Conservation (phyloP, 2,888 invertebrate genomes). For the Hyposoter dolosus region DNA sequence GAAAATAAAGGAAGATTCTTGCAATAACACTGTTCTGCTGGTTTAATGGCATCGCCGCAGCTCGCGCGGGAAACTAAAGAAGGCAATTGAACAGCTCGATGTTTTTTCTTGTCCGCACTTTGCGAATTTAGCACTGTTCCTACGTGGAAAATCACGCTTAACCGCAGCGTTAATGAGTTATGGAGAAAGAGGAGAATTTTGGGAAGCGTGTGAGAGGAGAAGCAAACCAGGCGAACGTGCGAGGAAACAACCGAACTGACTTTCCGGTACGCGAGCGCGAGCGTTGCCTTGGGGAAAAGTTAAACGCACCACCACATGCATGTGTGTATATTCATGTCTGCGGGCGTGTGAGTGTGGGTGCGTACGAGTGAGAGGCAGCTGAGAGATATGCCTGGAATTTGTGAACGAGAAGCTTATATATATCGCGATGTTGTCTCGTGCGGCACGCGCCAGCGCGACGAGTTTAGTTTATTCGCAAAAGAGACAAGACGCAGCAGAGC, state of each 20-base stretch:
- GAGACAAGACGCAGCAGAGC: neutral
- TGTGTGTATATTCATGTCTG: constrained; percentile 5
- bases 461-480: constrained; percentile 58
- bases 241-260: constrained; percentile 18
- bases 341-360: neutral
- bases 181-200: constrained; percentile 12
- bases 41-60: neutral
- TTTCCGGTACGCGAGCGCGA: constrained; percentile 31
- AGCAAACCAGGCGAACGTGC: constrained; percentile 26
- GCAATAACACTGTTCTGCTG: neutral
- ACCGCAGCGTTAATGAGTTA: constrained; percentile 59
- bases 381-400: constrained; percentile 58
- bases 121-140: constrained; percentile 9
- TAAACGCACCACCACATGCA: constrained; percentile 20
- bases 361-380: neutral
- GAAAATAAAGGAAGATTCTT: neutral
- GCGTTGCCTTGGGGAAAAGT: constrained; percentile 35
- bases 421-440: constrained; percentile 47
- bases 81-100: neutral
- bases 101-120: neutral
- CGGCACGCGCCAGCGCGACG: constrained; percentile 46
- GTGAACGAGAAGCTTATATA: constrained; percentile 51
- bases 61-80: neutral
- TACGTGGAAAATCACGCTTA: constrained; percentile 58
- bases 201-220: neutral